Evolutionary conservation across 2,113 vertebrate species (phyloP).

Genomic region (Pterocles burchelli): DNA sequence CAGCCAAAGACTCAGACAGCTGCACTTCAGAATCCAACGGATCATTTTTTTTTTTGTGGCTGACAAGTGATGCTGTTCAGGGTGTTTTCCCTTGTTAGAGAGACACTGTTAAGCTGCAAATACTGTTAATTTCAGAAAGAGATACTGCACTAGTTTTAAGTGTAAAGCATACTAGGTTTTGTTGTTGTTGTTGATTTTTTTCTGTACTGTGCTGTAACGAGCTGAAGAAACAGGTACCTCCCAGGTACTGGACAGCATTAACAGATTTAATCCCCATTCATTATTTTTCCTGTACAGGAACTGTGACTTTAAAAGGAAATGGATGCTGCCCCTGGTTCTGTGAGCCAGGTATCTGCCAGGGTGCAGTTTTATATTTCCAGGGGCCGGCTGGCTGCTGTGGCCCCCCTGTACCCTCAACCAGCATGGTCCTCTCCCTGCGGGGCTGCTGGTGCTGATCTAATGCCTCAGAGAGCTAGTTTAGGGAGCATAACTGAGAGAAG

Average conservation of each 20-base stretch:
- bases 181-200: not conserved
- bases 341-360: not conserved
- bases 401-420: not conserved
- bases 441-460: not conserved
- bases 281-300: not conserved
- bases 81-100: not conserved
- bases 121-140: not conserved
- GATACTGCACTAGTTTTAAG: not conserved
- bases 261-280: not conserved
- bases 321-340: not conserved
- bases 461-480: not conserved
- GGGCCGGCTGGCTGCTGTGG: accelerated
- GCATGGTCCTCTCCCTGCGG: not conserved
- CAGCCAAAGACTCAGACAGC: not conserved
- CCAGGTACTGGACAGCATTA: not conserved
- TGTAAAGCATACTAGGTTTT: accelerated
- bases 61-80: not conserved
- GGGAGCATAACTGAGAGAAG: not conserved
- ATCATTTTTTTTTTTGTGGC: not conserved
- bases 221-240: not conserved
- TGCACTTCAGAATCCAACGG: not conserved
- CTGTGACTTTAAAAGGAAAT: not conserved
- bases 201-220: not conserved
- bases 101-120: not conserved
- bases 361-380: not conserved